Evolutionary conservation across 1,140 invertebrate species (phyloP), one percentile per base, ranked within the genome.

Genomic region (Stegodyphus mimosarum): DNA sequence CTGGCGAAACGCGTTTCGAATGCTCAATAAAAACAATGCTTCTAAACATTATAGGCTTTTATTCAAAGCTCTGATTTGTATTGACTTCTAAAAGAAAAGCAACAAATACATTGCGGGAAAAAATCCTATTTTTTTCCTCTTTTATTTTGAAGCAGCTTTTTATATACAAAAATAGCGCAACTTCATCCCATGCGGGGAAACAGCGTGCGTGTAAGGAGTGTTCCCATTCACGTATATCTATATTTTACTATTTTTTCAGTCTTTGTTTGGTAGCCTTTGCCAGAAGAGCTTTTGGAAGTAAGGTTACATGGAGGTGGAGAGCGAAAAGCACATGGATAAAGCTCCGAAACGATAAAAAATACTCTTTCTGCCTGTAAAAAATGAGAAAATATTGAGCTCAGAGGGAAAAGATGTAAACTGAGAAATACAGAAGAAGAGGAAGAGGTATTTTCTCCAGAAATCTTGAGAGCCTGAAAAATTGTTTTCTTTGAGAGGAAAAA

Each of bases 391-490:
- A 80, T 80, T 80, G 69, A 80, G 52, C 78, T 72, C 67, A 50
- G 78, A 63, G 55, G 69, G 78, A 50, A 50, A 18, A 71, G 67
- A 80, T 80, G 78, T 80, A 80, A 80, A 80, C 78, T 80, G 78
- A 72, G 67, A 80, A 80, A 80, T 80, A 80, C 78, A 80, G 78
- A 72, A 53, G 18, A 71, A 72, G 53, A 50, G 15, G 50, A 53
- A 67, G 53, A 53, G 69, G 52, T 51, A 63, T 80, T 80, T 80
- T 80, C 53, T 69, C 63, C 15, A 71, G 75, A 72, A 72, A 80
- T 72, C 67, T 63, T 72, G 78, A 80, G 78, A 72, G 69, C 52
- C 50, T 71, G 69, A 80, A 80, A 80, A 80, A 72, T 80, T 71
- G 67, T 80, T 80, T 80, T 71, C 60, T 53, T 33, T n/a, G n/a